Evolutionary conservation across 2,113 vertebrate genomes (phyloP), one percentile per base, ranked within the genome.

Genomic region (Pachyramphus minor): DNA sequence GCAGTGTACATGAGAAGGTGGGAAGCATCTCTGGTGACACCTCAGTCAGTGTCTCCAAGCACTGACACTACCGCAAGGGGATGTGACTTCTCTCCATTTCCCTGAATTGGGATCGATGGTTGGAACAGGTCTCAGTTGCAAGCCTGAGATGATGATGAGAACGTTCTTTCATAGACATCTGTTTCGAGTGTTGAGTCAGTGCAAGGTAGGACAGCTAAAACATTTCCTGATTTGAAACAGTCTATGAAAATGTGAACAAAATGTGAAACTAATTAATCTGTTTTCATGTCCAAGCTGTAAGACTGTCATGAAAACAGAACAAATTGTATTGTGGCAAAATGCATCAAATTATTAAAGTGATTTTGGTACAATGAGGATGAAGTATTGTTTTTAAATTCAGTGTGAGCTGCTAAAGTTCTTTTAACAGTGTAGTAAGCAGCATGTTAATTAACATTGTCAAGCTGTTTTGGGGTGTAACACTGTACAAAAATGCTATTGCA

Each of bases 271-370:
- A 84, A 82, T 94, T 95, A 96, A 90, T 97, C 55, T 93, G 21
- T 91, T 96, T 94, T 94, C 87, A 77, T 88, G 91, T 95, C 87
- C 95, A 94, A 94, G 91, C 90, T 96, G 71, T 80, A 80, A 69
- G 90, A 80, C 82, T 96, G 77, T 94, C 90, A 77, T 93, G 94
- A 94, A 96, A 96, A 91, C 93, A 96, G 95, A 93, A 96, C 90
- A 95, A 94, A 91, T 56, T 93, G 93, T 88, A 87, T 95, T 92
- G 89, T 93, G 81, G 91, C 84, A 91, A 91, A 94, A 95, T 58
- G 69, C 67, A 79, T 92, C 84, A 89, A 66, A 90, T 91, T 94
- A 94, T 79, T 96, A 77, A 95, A 93, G 56, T 81, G 92, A 76
- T 93, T 97, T 94, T 93, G 79, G 69, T 96, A 93, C 68, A 85